Evolutionary conservation across 2,113 vertebrate species (phyloP).

Genomic region (Malurus melanocephalus): DNA sequence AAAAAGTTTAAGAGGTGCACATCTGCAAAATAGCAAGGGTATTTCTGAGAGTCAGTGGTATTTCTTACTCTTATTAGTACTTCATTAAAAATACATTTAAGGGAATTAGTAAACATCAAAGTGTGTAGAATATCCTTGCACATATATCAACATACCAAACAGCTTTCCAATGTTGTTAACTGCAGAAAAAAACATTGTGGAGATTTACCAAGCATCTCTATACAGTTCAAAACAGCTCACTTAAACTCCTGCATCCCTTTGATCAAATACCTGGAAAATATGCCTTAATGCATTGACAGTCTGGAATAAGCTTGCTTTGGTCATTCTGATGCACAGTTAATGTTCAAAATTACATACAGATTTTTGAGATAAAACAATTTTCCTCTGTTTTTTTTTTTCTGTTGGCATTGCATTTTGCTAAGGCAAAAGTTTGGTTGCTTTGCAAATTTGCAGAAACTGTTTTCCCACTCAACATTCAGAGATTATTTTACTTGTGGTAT

Average conservation of each 20-base stretch:
- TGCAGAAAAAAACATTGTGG: conserved; percentile 6
- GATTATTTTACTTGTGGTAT: not conserved
- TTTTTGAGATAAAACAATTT: conserved; percentile 26
- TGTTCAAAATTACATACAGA: conserved; percentile 56
- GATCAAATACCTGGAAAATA: conserved; percentile 62
- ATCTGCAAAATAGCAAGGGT: not conserved
- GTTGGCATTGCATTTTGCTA: not conserved
- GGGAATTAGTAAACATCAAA: conserved; percentile 58
- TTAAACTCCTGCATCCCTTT: conserved; percentile 48
- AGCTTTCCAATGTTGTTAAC: conserved; percentile 23
- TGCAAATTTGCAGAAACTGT: not conserved
- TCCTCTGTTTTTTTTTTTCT: not conserved
- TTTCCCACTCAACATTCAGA: not conserved
- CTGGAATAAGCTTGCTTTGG: conserved; percentile 35
- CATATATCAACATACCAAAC: conserved; percentile 40
- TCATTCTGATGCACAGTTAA: conserved; percentile 36
- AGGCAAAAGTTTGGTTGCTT: not conserved
- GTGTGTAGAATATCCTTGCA: conserved; percentile 17
- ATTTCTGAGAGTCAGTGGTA: not conserved
- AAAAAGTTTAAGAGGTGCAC: not conserved
- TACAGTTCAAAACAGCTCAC: conserved; percentile 49
- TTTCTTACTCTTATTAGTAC: conserved; percentile 40
- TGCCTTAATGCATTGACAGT: conserved; percentile 40
- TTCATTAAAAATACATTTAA: conserved; percentile 32
- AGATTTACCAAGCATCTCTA: conserved; percentile 18